A percentile compares a stretch with the other conserved stretches of the same genome.
phyloP scores from a whole-genome alignment of 1,140 invertebrate genomes.

The Pseudomyrmex gracilis region DNA sequence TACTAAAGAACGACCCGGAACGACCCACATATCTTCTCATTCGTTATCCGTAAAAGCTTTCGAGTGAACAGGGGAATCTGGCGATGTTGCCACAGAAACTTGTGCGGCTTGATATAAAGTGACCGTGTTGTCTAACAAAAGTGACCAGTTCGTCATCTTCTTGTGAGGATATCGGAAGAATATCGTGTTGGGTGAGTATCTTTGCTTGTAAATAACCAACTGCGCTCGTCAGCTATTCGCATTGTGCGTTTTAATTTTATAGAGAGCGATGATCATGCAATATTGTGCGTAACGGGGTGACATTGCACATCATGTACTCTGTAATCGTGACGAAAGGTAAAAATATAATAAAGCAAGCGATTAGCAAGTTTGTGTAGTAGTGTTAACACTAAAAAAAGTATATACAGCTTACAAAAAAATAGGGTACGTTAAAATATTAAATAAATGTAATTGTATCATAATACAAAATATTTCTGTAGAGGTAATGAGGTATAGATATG shows the following conservation, averaged over 20 bases:
- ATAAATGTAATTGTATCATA: too few species aligned
- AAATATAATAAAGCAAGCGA: not conserved
- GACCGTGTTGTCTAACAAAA: not conserved
- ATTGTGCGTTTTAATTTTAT: too few species aligned
- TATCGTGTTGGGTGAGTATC: conserved; percentile 23
- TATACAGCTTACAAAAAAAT: not conserved
- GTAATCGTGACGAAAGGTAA: not conserved
- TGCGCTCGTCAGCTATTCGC: not conserved
- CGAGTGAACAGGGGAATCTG: not conserved
- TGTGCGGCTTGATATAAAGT: conserved; percentile 23
- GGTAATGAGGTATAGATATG: too few species aligned
- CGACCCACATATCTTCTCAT: conserved; percentile 43
- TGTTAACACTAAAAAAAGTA: not conserved
- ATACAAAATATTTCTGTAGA: too few species aligned
- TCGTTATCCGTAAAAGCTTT: not conserved
- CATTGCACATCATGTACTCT: too few species aligned
- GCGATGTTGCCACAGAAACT: not conserved
- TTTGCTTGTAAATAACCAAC: not conserved
- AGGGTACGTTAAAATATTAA: too few species aligned
- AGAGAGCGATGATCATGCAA: too few species aligned
- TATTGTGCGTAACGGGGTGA: too few species aligned
- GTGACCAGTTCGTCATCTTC: not conserved
- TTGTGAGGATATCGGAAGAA: not conserved
- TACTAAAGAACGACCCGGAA: conserved; percentile 58
- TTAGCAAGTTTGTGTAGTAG: not conserved